Base-by-base conservation (phyloP, 2,113 vertebrate species). In the Chaenocephalus aceratus region DNA sequence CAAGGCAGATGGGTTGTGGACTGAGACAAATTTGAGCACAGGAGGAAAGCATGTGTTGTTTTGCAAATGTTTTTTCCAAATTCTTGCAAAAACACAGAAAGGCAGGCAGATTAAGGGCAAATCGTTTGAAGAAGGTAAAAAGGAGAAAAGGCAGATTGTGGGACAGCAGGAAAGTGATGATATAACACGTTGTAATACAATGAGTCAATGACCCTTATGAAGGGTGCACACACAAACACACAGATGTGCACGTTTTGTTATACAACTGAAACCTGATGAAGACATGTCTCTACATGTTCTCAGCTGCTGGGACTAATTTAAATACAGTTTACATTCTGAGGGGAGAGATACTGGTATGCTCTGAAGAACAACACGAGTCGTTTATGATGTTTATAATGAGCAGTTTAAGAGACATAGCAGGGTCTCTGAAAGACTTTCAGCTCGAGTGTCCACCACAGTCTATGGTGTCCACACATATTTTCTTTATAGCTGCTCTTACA, bases 241-340 rank as follows among this genome's bases (percentile, higher is more conserved):
- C 15, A 72, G 48, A 53, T 41, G 48, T 26, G 23, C 12, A 41
- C 7, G 5, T 41, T 41, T 41, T 6, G 36, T 41, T 41, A 41
- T 41, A 41, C 74, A 66, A 59, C 74, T 77, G 70, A 23, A 21
- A 89, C 53, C 56, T 64, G 79, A 80, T 60, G 53, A 65, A 82
- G 80, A 69, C 88, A 87, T 65, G 91, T 90, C 49, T 79, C 18
- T 66, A 67, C 91, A 65, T 23, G 85, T 53, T 67, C 78, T 85
- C 64, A 81, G 18, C 79, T 82, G 80, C 81, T 61, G 65, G 56
- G 52, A 74, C 48, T 63, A 41, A 75, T 85, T 64, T 65, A 88
- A 88, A 65, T 58, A 72, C 67, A 72, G 61, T 84, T 79, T 65
- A 85, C 70, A 45, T 3, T 48, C 66, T 13, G 48, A 72, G 34